Evolutionary conservation across 2,113 vertebrate genomes (phyloP).

Genomic region (Stomatorhinus ivindoensis): DNA sequence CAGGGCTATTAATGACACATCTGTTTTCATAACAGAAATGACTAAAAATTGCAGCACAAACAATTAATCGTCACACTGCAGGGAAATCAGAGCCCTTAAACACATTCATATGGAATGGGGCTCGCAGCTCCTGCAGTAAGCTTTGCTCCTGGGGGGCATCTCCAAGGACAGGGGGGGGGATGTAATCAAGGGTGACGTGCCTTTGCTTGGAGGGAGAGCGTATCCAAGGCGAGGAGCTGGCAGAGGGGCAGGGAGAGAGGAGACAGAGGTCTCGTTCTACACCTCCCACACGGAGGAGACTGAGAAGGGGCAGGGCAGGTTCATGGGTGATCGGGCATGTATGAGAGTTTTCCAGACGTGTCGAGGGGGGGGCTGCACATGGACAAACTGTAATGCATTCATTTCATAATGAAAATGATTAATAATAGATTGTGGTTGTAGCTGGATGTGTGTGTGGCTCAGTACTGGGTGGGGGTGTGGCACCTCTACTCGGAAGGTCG

Average conservation of each 20-base stretch:
- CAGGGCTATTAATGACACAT: background rate
- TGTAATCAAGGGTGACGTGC: conserved; percentile 55
- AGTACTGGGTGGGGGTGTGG: background rate
- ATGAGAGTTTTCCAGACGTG: background rate
- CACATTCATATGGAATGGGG: background rate
- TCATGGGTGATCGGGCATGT: background rate
- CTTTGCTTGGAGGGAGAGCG: conserved; percentile 45
- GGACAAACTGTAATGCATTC: background rate
- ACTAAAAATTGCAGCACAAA: background rate
- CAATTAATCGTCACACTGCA: background rate
- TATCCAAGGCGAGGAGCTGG: conserved; percentile 22
- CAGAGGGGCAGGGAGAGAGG: conserved; percentile 6
- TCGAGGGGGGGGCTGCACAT: background rate
- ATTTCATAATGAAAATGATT: background rate
- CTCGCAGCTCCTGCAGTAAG: conserved; percentile 1
- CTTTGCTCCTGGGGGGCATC: conserved; percentile 25
- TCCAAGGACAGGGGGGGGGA: conserved; percentile 31
- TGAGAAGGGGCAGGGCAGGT: too few relatives aligned
- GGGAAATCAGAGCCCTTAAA: background rate
- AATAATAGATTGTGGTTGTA: background rate
- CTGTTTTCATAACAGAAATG: background rate
- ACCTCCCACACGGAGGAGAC: background rate
- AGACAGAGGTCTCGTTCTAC: background rate
- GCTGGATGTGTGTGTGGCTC: background rate
- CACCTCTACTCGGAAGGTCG: background rate